Base-by-base conservation (phyloP, 2,797 vertebrate species). In the Hydrocynus forskahlii region DNA sequence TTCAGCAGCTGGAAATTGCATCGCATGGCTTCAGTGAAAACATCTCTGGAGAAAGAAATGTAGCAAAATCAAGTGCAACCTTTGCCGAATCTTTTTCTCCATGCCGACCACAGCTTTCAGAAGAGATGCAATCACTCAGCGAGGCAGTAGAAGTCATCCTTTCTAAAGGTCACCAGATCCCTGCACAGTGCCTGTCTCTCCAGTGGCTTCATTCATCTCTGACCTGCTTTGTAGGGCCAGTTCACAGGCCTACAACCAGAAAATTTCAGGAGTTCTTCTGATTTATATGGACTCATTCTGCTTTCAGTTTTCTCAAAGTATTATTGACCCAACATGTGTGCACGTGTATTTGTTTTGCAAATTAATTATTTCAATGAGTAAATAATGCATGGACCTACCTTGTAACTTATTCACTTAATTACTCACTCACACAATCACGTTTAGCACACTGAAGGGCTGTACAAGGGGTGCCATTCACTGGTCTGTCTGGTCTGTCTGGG, bases 1-100 rank as follows among this genome's bases (percentile, higher is more conserved):
- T 81, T 93, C 87, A 91, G 84, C 91, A 92, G 91, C 91, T 92
- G 91, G 88, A 92, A 91, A 91, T 84, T 86, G 85, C 89, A 89
- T 88, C 83, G 75, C 87, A 83, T 81, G 80, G 71, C 81, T 85
- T 85, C 88, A 89, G 35, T 23, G 21, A 17, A 74, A 89, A 91
- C 80, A 90, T 69, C 50, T 82, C 76, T 81, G 83, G 81, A 90
- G 83, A 64, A 74, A 68, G 19, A 54, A 90, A 88, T 84, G 63
- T 91, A 91, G 87, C 88, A 81, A 86, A 91, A 76, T 76, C 81
- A 86, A 87, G 82, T 43, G n/a, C 70, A 84, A 85, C 85, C 85
- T 87, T 86, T 81, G 84, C 69, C 48, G 63, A 52, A 85, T 86
- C 87, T 82, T 75, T 64, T 86, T 64, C 38, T 78, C 55, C 71